Conservation (phyloP, 2,113 vertebrate genomes). For the Myotis brandtii region DNA sequence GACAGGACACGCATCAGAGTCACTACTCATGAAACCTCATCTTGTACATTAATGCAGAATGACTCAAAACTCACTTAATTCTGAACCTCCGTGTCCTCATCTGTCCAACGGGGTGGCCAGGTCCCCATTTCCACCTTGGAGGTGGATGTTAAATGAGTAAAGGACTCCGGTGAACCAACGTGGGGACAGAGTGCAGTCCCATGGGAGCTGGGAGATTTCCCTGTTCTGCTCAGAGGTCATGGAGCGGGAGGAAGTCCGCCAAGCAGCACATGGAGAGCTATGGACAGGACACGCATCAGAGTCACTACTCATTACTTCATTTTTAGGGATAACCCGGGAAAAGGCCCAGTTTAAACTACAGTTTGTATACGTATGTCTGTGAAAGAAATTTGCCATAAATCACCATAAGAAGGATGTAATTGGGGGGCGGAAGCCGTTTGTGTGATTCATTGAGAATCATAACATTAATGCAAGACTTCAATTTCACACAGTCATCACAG, state of each 20-base stretch:
- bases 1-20: not conserved
- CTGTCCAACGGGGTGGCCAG: not conserved
- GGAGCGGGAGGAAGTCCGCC: no score
- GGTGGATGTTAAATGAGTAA: not conserved
- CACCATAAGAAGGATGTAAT: rapidly evolving
- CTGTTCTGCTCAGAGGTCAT: rapidly evolving
- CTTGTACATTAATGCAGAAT: rapidly evolving
- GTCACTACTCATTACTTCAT: not conserved
- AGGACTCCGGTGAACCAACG: rapidly evolving
- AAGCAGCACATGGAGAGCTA: rapidly evolving
- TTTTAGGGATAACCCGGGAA: not conserved
- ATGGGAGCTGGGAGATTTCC: rapidly evolving
- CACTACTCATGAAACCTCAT: rapidly evolving
- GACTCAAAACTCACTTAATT: rapidly evolving
- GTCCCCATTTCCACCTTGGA: not conserved
- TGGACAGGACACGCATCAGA: no score
- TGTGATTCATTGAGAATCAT: not conserved
- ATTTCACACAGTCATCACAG: not conserved
- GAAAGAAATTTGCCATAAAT: not conserved
- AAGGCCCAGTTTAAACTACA: not conserved
- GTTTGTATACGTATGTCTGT: rapidly evolving
- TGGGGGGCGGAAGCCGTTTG: no score
- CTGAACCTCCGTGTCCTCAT: not conserved
- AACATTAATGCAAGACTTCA: not conserved
- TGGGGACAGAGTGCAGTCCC: not conserved